These are phyloP conservation scores for Emmelina monodactyla DNA, from an alignment of 2,888 invertebrate species.

Conservation along the genomic window DNA sequence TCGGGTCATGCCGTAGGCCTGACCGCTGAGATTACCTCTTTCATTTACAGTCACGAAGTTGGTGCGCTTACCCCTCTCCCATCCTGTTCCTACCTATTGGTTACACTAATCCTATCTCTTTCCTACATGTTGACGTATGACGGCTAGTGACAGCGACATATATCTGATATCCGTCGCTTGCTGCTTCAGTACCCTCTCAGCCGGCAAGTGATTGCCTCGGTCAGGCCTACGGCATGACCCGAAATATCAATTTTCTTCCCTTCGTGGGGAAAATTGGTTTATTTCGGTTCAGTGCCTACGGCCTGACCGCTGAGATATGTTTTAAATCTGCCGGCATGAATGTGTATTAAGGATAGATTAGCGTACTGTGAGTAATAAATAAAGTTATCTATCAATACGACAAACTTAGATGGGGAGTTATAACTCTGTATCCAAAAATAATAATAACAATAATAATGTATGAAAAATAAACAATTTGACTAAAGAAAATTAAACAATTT, in stretches of 20 bases:
- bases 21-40: conserved; percentile 4
- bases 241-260: conserved; percentile 12
- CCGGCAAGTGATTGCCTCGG: conserved; percentile 6
- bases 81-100: not conserved
- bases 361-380: conserved; percentile 6
- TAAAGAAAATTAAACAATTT: not conserved
- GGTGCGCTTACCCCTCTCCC: not conserved
- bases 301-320: conserved; percentile 3
- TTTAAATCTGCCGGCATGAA: conserved; percentile 4
- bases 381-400: no score
- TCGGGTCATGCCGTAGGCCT: conserved; percentile 8
- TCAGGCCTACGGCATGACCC: conserved; percentile 9
- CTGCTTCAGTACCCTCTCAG: conserved; percentile 4
- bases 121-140: no score
- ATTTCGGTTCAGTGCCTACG: conserved; percentile 5
- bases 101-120: not conserved
- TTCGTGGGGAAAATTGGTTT: conserved; percentile 10
- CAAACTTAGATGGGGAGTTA: no score
- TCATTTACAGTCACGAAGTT: no score
- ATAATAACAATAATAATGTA: no score
- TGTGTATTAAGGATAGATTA: no score
- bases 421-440: no score
- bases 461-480: not conserved
- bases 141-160: no score
- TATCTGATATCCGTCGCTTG: no score